Conservation (phyloP, 2,888 invertebrate genomes). For the Galerucella pusilla region DNA sequence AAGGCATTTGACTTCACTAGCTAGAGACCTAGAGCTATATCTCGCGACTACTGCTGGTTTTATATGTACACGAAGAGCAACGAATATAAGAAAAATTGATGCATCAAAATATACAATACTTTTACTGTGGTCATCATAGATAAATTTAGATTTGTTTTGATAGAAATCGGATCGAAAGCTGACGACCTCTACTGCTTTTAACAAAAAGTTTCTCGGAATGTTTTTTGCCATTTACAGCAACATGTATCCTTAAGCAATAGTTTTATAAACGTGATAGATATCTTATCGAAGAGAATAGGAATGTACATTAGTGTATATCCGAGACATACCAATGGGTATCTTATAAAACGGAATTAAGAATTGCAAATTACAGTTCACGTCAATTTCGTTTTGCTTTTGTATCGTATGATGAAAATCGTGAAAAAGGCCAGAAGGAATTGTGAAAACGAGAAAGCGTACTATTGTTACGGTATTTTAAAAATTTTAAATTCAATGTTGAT, state of each 20-base stretch:
- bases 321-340: slow-evolving; percentile 14
- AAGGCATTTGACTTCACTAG: slow-evolving; percentile 46
- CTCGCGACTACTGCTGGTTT: slow-evolving; percentile 53
- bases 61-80: slow-evolving; percentile 2
- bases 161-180: too few relatives aligned
- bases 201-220: too few relatives aligned
- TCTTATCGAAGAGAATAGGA: slow-evolving; percentile 22
- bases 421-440: too few relatives aligned
- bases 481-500: too few relatives aligned
- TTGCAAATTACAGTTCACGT: slow-evolving; percentile 19
- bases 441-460: too few relatives aligned
- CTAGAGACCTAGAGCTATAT: slow-evolving; percentile 50
- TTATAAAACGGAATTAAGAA: slow-evolving; percentile 20
- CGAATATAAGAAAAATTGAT: neutral
- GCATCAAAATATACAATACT: neutral
- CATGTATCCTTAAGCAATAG: slow-evolving; percentile 7
- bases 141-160: too few relatives aligned
- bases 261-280: slow-evolving; percentile 20
- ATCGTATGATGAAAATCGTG: neutral
- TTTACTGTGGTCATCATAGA: too few relatives aligned
- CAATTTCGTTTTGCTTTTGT: slow-evolving; percentile 9
- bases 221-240: too few relatives aligned
- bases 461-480: too few relatives aligned
- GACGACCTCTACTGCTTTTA: too few relatives aligned
- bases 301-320: slow-evolving; percentile 16